Base-by-base conservation (phyloP, 1,140 invertebrate genomes). In the Panulirus ornatus region DNA sequence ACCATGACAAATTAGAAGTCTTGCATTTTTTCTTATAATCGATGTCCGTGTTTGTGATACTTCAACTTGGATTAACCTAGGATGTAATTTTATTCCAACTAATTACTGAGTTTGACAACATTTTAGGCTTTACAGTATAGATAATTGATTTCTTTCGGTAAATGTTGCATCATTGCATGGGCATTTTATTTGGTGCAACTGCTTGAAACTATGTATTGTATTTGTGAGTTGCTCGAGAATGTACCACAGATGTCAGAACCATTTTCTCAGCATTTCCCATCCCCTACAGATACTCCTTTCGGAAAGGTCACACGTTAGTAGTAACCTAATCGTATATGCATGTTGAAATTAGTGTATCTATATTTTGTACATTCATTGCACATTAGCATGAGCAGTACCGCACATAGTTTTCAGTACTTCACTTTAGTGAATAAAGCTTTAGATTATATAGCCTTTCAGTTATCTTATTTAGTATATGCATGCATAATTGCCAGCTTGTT, bases 261-360 rank as follows among this genome's bases (percentile, higher is more conserved):
- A 40, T 78, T 83, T 89, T 89, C 79, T 89, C 38, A 85, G 75
- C 75, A 47, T 82, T 91, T 87, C 42, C 78, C 38, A n/a, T 54
- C 79, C 86, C 78, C 82, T 89, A 38, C 91, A 91, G 91, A 87
- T 87, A 87, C 79, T 88, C 91, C 78, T 88, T 85, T 66, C 58
- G 85, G 91, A 91, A 91, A 79, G 44, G 70, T 88, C 85, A 88
- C 71, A 58, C 88, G 91, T 91, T 91, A 91, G 91, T 91, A 88
- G 71, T 66, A 58, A 84, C 75, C 78, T 78, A 76, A 63, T 83
- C 36, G 27, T 85, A 70, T 73, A 38, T 82, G 63, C 83, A 85
- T 85, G 83, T 27, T 51, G 30, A 70, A 44, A 30, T 40, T 84
- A 34, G 38, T 44, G 30, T 75, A 40, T 27, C 27, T 27, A 66